Base-by-base conservation (phyloP, 2,113 vertebrate genomes). In the Oreotrochilus melanogaster region DNA sequence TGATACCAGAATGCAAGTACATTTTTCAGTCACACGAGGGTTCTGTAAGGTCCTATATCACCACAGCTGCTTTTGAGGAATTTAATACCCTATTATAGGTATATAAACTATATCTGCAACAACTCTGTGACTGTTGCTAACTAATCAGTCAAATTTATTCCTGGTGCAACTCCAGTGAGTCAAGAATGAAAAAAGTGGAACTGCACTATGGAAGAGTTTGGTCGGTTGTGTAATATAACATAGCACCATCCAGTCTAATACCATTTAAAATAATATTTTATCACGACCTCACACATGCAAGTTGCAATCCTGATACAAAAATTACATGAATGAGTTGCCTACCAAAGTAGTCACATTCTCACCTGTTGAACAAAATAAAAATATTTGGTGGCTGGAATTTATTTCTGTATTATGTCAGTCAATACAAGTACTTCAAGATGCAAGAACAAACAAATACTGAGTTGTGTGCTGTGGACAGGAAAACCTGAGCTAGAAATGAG, bases 381-480 rank as follows among this genome's bases (percentile, higher is more conserved):
- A 62, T 37, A 39, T 78, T 75, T 43, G 73, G 86, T 69, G 94
- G 92, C 75, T 1, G 2, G 70, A 93, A 89, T 95, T 91, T 93
- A 89, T 95, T 97, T 90, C 91, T 95, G 67, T 35, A 84, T 30
- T 51, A 73, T 94, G 85, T 70, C 95, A 96, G 91, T 91, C 95
- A 95, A 93, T 96, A 66, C 54, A 94, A 95, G 57, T 78, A 86
- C 91, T 86, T 95, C 70, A 92, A 96, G 93, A 95, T 95, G 96
- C 91, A 97, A 95, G 89, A 97, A 94, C 94, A 95, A 95, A 93
- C 89, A 97, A 95, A 95, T 95, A 88, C 73, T 95, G 96, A 96
- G 90, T 96, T 96, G 95, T 76, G 93, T 93, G 94, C 95, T 93
- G 86, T 62, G 75, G 96, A 90, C 64, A 93, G 57, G 69, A 93